Percentiles rank a stretch among this genome's conserved stretches.
These are phyloP conservation scores for Aporophyla nigra DNA, from an alignment of 2,888 invertebrate genomes.

Conservation along the genomic window DNA sequence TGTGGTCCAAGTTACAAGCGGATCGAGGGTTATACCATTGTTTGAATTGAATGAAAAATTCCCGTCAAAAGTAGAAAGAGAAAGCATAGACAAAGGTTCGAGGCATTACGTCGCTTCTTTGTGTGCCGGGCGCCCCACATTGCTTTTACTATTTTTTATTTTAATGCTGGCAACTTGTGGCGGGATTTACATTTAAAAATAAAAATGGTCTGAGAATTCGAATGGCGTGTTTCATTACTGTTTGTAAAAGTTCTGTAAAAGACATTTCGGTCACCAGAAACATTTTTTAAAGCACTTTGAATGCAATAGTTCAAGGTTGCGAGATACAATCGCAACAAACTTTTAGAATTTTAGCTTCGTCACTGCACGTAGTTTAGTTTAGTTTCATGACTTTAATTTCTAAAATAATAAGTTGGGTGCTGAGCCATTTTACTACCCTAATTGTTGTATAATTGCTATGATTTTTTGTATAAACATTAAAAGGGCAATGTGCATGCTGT, in stretches of 20 bases:
- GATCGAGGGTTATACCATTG: slow-evolving; percentile 7
- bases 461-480: background rate
- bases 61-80: slow-evolving; percentile 6
- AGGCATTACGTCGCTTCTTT: slow-evolving; percentile 43
- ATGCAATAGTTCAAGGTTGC: slow-evolving; percentile 16
- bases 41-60: slow-evolving; percentile 41
- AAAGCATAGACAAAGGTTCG: slow-evolving; percentile 35
- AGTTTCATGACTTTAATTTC: background rate
- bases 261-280: slow-evolving; percentile 5
- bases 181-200: slow-evolving; percentile 21
- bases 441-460: slow-evolving; percentile 17
- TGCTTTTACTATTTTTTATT: slow-evolving; percentile 36
- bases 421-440: slow-evolving; percentile 6
- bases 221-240: slow-evolving; percentile 30
- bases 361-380: background rate
- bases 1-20: slow-evolving; percentile 59
- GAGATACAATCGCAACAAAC: too few relatives aligned
- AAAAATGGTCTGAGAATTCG: slow-evolving; percentile 23
- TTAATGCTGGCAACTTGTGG: slow-evolving; percentile 25
- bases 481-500: slow-evolving; percentile 3
- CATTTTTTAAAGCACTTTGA: background rate
- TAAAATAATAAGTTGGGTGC: background rate
- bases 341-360: background rate
- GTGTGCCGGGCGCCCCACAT: slow-evolving; percentile 14
- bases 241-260: slow-evolving; percentile 1